Conservation (phyloP, 2,113 vertebrate species). For the Bufo bufo region DNA sequence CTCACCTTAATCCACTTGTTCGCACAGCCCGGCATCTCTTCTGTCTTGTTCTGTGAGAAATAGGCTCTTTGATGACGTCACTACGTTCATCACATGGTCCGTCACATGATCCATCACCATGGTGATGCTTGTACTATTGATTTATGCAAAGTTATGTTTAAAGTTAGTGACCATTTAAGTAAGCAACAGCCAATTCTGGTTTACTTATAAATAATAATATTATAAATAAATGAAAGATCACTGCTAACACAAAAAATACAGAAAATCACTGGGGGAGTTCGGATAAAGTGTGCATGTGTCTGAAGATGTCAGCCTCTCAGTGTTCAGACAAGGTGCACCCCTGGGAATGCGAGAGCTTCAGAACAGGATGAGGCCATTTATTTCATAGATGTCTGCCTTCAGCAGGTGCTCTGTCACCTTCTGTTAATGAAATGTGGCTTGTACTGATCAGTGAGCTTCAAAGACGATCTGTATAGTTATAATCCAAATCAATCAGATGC, state of each 20-base stretch:
- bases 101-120: too few relatives aligned
- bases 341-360: neutral
- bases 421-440: conserved; percentile 3
- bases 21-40: too few relatives aligned
- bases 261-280: neutral
- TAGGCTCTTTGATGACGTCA: too few relatives aligned
- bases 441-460: conserved; percentile 1
- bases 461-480: neutral
- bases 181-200: neutral
- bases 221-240: neutral
- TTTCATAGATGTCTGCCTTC: conserved; percentile 15
- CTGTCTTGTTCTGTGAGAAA: too few relatives aligned
- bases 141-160: too few relatives aligned
- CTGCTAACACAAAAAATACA: neutral
- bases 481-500: neutral
- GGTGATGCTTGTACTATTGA: too few relatives aligned
- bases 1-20: too few relatives aligned
- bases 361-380: conserved; percentile 11
- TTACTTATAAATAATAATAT: neutral
- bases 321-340: neutral
- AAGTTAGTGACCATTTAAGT: too few relatives aligned
- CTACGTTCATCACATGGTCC: too few relatives aligned
- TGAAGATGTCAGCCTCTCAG: neutral
- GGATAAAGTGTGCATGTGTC: neutral
- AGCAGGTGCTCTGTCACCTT: neutral